Percentiles rank a stretch among this genome's conserved stretches.
Conservation (phyloP, 2,113 vertebrate genomes). For the Scomber colias region DNA sequence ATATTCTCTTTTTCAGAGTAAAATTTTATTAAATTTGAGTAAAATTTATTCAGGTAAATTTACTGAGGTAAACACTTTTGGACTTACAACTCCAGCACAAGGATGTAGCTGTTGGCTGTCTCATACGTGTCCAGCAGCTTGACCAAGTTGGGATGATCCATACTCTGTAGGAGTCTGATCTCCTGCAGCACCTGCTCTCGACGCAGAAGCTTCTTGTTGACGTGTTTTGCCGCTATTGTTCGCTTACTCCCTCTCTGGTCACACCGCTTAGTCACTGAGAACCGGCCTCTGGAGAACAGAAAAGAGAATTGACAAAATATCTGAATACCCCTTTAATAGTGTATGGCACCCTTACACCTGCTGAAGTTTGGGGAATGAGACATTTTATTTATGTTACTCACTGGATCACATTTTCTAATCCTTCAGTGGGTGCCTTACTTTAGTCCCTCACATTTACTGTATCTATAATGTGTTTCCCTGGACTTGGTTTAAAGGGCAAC, state of each 20-base stretch:
- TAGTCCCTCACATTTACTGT: too few relatives aligned
- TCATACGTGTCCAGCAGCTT: constrained; percentile 95
- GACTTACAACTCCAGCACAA: constrained; percentile 95
- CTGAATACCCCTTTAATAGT: neutral
- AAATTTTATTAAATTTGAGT: too few relatives aligned
- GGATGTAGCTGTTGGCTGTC: constrained; percentile 91
- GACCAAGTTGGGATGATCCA: constrained; percentile 94
- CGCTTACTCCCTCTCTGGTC: constrained; percentile 94
- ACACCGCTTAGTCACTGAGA: constrained; percentile 96
- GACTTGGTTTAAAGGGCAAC: neutral
- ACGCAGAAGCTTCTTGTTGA: constrained; percentile 97
- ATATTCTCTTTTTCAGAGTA: too few relatives aligned
- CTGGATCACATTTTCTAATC: neutral
- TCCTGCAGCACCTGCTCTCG: constrained; percentile 96
- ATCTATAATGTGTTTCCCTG: neutral
- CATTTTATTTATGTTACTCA: neutral
- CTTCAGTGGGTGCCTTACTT: neutral
- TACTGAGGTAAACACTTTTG: neutral
- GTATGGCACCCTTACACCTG: too few relatives aligned
- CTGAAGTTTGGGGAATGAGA: neutral
- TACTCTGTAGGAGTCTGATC: constrained; percentile 91
- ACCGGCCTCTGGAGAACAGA: constrained; percentile 89
- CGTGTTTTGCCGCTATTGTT: constrained; percentile 93
- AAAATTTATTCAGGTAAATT: too few relatives aligned
- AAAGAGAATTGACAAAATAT: neutral